phyloP scores from a whole-genome alignment of 1,140 invertebrate species.

The Melitaea cinxia region DNA sequence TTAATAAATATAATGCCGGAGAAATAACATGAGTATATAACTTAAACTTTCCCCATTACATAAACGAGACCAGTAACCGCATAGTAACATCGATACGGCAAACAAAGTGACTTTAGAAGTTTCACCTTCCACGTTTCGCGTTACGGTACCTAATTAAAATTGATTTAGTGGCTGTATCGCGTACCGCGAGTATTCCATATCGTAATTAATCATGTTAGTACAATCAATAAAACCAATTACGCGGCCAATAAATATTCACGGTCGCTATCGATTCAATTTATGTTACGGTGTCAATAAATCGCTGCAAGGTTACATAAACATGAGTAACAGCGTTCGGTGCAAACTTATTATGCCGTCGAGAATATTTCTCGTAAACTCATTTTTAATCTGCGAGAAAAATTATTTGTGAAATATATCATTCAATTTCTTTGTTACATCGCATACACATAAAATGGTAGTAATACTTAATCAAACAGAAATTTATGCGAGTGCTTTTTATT shows the following conservation, averaged over 20 bases:
- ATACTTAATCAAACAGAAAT: no score
- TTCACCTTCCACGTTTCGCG: neutral
- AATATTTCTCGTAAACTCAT: neutral
- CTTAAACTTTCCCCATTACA: no score
- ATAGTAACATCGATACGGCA: neutral
- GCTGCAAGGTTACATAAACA: conserved; percentile 9
- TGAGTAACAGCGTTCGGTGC: neutral
- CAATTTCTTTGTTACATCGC: no score
- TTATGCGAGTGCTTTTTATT: no score
- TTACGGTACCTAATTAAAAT: neutral
- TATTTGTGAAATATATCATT: no score
- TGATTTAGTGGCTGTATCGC: neutral
- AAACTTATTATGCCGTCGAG: neutral
- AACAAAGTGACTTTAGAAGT: neutral
- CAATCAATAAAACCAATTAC: conserved; percentile 14
- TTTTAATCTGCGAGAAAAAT: no score
- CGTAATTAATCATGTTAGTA: neutral
- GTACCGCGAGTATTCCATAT: neutral
- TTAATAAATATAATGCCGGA: no score
- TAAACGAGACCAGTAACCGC: no score
- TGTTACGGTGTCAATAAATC: conserved; percentile 19
- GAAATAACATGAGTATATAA: no score
- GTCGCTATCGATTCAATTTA: conserved; percentile 11
- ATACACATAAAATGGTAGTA: no score
- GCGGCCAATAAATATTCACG: conserved; percentile 20